Base-by-base conservation (phyloP, 2,888 invertebrate genomes). In the Tanytarsus gracilentus region DNA sequence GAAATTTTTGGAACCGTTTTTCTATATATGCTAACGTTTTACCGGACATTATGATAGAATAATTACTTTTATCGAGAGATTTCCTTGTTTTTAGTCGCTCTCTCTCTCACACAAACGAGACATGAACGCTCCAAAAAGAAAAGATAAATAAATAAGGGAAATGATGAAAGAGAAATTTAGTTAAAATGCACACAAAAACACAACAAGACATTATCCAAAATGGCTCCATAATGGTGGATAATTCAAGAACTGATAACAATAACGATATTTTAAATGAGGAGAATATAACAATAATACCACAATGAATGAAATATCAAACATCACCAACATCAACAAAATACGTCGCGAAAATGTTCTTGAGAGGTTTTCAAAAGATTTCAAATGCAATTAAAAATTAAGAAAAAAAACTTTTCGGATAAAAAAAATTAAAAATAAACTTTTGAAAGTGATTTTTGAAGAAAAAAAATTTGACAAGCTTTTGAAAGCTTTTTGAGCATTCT, bases 261-360 rank as follows among this genome's bases (percentile, higher is more conserved):
- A 55, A 55, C 40, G 25, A 55, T 40, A 26, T 40, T 36, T 18
- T 18, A 23, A 21, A 36, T 36, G 18, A 9, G 23, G 39, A 53
- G 18, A 18, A 53, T 44, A 44, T 44, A 44, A 53, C 55, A 55
- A 55, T 55, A 55, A 55, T 33, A 53, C 26, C 39, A 55, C 55
- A 25, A 30, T 26, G 55, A 55, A 55, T 39, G 40, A 55, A 55
- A 55, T 55, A 55, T 21, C 27, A 33, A 55, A 25, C 40, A 55
- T 26, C 55, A 55, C 40, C 55, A n/a, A 40, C 55, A 53, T 36
- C 55, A 55, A 40, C 55, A 33, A 55, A 53, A 55, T 53, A 39
- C 40, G 25, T 39, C 27, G 55, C 9, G 23, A 18, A 55, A 55
- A 25, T 40, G 9, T 55, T 55, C 40, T 26, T 21, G 14, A 26